A percentile compares a stretch with the other conserved stretches of the same genome.
These are phyloP conservation scores for Drosophila niveifrons DNA, from an alignment of 2,888 invertebrate species.

Conservation along the genomic window DNA sequence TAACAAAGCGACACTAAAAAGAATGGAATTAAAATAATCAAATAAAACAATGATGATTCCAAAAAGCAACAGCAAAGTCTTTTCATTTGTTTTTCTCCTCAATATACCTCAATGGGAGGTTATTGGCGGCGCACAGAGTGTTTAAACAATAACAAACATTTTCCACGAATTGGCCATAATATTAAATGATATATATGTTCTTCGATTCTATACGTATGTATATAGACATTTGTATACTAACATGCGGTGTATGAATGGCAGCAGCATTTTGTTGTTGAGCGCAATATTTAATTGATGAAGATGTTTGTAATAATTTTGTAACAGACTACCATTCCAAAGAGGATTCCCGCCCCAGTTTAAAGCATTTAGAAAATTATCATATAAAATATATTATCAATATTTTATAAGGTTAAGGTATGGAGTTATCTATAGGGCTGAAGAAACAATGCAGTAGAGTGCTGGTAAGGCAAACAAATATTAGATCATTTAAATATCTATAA, in stretches of 20 bases:
- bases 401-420: too few species aligned
- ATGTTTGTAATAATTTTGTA: too few species aligned
- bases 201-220: not conserved
- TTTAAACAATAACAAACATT: slow-evolving; percentile 10
- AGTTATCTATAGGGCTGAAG: too few species aligned
- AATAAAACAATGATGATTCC: slow-evolving; percentile 72
- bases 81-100: slow-evolving; percentile 10
- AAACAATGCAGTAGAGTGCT: too few species aligned
- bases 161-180: slow-evolving; percentile 19
- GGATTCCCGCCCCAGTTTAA: too few species aligned
- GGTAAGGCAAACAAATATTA: too few species aligned
- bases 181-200: slow-evolving; percentile 5
- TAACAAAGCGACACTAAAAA: slow-evolving; percentile 68
- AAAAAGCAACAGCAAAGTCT: slow-evolving; percentile 26
- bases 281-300: not conserved
- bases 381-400: too few species aligned
- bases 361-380: too few species aligned
- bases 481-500: too few species aligned
- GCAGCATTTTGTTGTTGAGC: slow-evolving; percentile 1
- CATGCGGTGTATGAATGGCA: slow-evolving; percentile 18
- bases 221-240: slow-evolving; percentile 2
- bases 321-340: too few species aligned
- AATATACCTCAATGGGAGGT: not conserved
- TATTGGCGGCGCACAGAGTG: slow-evolving; percentile 1
- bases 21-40: slow-evolving; percentile 76